These are phyloP conservation scores for Paracentrotus lividus DNA, from an alignment of 53 echinoderm and acorn worm species.

Conservation along the genomic window DNA sequence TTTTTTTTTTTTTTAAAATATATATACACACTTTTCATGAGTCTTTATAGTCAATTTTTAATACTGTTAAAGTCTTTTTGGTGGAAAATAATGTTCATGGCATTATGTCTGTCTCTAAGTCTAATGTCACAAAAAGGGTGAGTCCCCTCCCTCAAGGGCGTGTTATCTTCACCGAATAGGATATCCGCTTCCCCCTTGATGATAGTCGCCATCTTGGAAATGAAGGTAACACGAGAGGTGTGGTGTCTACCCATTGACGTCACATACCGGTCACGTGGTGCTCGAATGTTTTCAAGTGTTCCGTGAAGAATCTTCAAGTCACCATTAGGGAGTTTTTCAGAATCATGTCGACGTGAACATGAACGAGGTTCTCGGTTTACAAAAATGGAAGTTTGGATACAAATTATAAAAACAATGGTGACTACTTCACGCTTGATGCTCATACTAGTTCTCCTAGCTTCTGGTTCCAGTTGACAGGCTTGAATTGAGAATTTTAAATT, in stretches of 20 bases:
- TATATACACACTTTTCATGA: too few species aligned
- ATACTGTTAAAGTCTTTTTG: neutral
- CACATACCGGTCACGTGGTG: conserved; percentile 37
- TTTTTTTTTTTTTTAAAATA: too few species aligned
- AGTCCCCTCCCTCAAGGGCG: conserved; percentile 24
- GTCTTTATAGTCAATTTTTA: too few species aligned
- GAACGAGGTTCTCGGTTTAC: too few species aligned
- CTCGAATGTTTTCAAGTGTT: conserved; percentile 10
- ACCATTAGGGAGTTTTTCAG: too few species aligned
- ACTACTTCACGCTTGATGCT: too few species aligned
- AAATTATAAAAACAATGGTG: too few species aligned
- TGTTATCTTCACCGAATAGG: conserved; percentile 7
- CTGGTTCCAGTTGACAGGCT: too few species aligned
- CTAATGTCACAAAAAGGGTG: neutral
- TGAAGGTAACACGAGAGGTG: conserved; percentile 16
- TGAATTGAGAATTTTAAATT: too few species aligned
- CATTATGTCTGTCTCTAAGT: neutral
- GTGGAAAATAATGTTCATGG: neutral
- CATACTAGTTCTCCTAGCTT: too few species aligned
- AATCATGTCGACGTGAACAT: too few species aligned
- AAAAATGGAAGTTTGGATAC: too few species aligned
- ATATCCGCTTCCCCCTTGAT: neutral
- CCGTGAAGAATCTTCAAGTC: neutral
- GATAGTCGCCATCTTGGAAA: conserved; percentile 22
- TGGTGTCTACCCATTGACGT: conserved; percentile 31